A percentile compares a stretch with the other conserved stretches of the same genome.
phyloP scores from a whole-genome alignment of 2,797 vertebrate genomes.

The Cyclopterus lumpus region DNA sequence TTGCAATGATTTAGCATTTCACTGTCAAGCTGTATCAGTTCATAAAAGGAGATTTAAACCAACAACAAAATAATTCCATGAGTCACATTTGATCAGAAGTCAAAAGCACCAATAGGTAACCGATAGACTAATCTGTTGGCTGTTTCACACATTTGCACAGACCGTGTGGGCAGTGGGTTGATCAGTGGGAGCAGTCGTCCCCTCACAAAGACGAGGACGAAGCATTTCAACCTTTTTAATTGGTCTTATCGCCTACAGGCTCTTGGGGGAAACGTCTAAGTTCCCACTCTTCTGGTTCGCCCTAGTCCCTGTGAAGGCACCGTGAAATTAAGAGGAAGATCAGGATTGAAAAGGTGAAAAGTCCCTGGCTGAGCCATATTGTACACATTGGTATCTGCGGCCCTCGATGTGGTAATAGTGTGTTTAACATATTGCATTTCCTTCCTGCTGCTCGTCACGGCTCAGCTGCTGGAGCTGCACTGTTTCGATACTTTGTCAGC shows the following conservation, averaged over 20 bases:
- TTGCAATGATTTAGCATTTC: too few relatives aligned
- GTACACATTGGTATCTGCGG: not conserved
- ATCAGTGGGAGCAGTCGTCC: too few relatives aligned
- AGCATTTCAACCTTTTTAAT: too few relatives aligned
- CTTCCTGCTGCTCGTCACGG: constrained; percentile 7
- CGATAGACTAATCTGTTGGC: too few relatives aligned
- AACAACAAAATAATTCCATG: too few relatives aligned
- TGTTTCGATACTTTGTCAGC: constrained; percentile 8
- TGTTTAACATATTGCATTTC: constrained; percentile 6
- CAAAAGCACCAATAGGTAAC: too few relatives aligned
- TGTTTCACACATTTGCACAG: too few relatives aligned
- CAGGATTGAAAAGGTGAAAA: constrained; percentile 6
- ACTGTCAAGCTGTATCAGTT: too few relatives aligned
- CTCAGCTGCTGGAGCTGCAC: not conserved
- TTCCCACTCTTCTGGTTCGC: not conserved
- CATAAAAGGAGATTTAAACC: too few relatives aligned
- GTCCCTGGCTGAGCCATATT: not conserved
- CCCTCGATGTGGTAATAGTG: constrained; percentile 6
- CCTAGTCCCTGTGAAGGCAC: not conserved
- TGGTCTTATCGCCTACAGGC: not conserved
- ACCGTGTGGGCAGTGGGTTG: too few relatives aligned
- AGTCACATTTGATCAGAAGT: not conserved
- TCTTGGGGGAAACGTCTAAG: not conserved
- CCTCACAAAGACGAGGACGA: not conserved
- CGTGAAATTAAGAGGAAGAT: not conserved